A percentile compares a stretch with the other conserved stretches of the same genome.
Evolutionary conservation across 1,140 invertebrate genomes (phyloP).

Genomic region (Cephus cinctus): DNA sequence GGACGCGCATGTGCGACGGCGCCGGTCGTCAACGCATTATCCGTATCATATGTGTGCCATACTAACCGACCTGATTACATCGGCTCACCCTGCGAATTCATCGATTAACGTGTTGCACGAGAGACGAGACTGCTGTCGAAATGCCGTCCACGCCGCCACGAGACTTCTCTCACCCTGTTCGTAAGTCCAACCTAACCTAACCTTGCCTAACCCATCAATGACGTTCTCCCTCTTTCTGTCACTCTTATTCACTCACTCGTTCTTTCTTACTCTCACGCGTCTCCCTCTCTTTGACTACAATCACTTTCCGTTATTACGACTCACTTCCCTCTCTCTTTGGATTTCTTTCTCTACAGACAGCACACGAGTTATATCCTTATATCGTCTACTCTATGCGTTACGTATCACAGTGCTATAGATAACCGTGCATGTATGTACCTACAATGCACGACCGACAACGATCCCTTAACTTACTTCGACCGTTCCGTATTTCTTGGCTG

Average conservation of each 20-base stretch:
- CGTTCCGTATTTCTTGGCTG: too few relatives aligned
- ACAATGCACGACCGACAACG: too few relatives aligned
- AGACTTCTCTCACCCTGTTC: not conserved
- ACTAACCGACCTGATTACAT: conserved; percentile 48
- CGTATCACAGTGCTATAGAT: too few relatives aligned
- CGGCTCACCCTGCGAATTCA: conserved; percentile 31
- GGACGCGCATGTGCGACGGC: conserved; percentile 47
- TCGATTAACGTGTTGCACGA: conserved; percentile 27
- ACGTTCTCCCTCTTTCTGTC: conserved; percentile 5
- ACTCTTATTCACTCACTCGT: conserved; percentile 14
- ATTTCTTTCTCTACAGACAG: too few relatives aligned
- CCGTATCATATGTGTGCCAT: conserved; percentile 25
- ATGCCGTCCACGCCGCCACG: conserved; percentile 12
- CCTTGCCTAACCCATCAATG: too few relatives aligned
- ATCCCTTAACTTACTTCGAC: too few relatives aligned
- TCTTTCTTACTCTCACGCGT: not conserved
- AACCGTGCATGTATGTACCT: too few relatives aligned
- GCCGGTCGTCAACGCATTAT: conserved; percentile 28
- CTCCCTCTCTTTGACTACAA: not conserved
- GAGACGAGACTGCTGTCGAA: not conserved
- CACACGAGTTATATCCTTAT: too few relatives aligned
- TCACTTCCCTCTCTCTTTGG: too few relatives aligned
- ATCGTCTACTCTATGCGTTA: too few relatives aligned
- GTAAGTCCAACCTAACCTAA: not conserved
- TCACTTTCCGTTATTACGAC: too few relatives aligned